Evolutionary conservation across 2,797 vertebrate genomes (phyloP).

Genomic region (Pachyuromys duprasi): DNA sequence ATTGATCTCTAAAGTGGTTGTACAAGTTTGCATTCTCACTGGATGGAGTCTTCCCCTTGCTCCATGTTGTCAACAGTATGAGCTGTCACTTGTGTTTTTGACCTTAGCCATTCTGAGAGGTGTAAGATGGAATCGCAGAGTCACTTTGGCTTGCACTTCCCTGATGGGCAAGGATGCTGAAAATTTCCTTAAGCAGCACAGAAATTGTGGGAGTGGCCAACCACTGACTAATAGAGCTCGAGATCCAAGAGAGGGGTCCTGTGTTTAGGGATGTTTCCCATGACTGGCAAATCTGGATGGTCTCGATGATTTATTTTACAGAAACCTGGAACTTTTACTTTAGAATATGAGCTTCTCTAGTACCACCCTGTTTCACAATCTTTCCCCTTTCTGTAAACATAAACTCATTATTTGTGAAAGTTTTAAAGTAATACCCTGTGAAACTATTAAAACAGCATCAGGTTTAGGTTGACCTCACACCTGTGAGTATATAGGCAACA

Average conservation of each 20-base stretch:
- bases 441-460: constrained; percentile 44
- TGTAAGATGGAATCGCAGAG: not conserved
- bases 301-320: constrained; percentile 78
- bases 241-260: constrained; percentile 24
- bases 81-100: not conserved
- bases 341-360: constrained; percentile 74
- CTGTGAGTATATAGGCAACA: not conserved
- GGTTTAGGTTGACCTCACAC: not conserved
- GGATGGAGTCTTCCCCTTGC: not conserved
- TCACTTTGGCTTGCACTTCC: not conserved
- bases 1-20: not conserved
- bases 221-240: not conserved
- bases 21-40: not conserved
- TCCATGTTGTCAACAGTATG: not conserved
- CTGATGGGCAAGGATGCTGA: not conserved
- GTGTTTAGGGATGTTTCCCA: constrained; percentile 77
- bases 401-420: constrained; percentile 23
- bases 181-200: not conserved
- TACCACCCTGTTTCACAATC: constrained; percentile 80
- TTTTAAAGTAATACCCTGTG: constrained; percentile 42
- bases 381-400: constrained; percentile 84
- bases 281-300: constrained; percentile 79
- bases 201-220: not conserved
- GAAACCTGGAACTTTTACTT: constrained; percentile 81
- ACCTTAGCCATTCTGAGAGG: not conserved